These are phyloP conservation scores for Syndactyla subalaris DNA, from an alignment of 2,797 vertebrate genomes.

Conservation along the genomic window DNA sequence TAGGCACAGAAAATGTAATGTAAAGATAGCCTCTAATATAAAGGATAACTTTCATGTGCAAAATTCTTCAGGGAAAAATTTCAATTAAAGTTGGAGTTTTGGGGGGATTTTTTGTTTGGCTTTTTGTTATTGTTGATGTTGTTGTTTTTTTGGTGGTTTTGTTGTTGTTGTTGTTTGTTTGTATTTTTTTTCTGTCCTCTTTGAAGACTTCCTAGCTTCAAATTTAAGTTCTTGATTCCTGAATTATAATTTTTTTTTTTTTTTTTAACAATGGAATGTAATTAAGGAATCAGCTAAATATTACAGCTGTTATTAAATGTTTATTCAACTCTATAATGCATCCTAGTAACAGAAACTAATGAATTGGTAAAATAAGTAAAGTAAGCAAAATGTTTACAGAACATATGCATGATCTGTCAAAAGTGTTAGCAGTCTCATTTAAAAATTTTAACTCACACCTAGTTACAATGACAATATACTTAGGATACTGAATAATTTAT, in stretches of 20 bases:
- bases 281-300: not conserved
- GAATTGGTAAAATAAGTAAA: not conserved
- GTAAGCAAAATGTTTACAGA: conserved; percentile 25
- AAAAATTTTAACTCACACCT: conserved; percentile 24
- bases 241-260: not conserved
- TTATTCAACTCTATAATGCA: not conserved
- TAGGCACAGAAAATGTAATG: not conserved
- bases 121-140: not conserved
- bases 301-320: not conserved
- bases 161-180: not conserved
- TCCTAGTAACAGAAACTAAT: not conserved
- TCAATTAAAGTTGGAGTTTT: not conserved
- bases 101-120: not conserved
- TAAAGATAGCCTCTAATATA: not conserved
- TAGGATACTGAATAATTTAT: conserved; percentile 57
- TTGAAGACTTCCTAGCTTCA: not conserved
- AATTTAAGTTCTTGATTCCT: not conserved
- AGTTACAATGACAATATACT: conserved; percentile 35
- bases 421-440: conserved; percentile 10
- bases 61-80: not conserved
- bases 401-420: not conserved
- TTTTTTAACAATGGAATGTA: not conserved
- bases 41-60: not conserved
- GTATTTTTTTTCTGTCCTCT: not conserved
- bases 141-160: not conserved